These are phyloP conservation scores for Myripristis jacobus DNA, from an alignment of 2,797 vertebrate genomes.

Conservation along the genomic window DNA sequence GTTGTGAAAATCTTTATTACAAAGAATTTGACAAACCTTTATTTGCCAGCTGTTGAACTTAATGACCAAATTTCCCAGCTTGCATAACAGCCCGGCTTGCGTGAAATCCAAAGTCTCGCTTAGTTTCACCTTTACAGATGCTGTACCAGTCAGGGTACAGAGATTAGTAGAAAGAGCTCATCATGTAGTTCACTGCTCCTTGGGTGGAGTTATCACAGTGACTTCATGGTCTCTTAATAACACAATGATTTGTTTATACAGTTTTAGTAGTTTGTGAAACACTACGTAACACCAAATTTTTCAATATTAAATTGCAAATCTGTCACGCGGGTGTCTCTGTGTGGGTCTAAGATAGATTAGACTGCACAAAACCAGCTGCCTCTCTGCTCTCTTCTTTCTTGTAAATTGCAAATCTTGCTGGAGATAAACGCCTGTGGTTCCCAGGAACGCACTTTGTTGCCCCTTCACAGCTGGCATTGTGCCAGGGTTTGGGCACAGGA, in stretches of 20 bases:
- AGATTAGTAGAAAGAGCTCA: background rate
- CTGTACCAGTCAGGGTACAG: background rate
- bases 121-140: no score
- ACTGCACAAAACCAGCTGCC: background rate
- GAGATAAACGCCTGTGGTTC: constrained; percentile 53
- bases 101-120: background rate
- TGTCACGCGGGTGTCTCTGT: background rate
- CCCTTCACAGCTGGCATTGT: constrained; percentile 52
- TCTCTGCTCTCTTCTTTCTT: background rate
- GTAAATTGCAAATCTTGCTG: constrained; percentile 13
- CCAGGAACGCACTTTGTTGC: constrained; percentile 60
- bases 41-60: background rate
- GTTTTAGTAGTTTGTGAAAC: background rate
- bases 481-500: constrained; percentile 77
- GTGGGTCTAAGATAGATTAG: background rate
- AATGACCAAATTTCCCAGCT: background rate
- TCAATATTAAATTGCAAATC: background rate
- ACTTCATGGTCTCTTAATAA: background rate
- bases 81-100: background rate
- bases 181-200: background rate
- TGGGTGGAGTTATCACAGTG: background rate
- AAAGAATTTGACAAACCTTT: background rate
- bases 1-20: no score
- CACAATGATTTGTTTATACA: background rate
- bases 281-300: background rate